Base-by-base conservation (phyloP, 2,113 vertebrate species). In the Chamaetylas fuelleborni region DNA sequence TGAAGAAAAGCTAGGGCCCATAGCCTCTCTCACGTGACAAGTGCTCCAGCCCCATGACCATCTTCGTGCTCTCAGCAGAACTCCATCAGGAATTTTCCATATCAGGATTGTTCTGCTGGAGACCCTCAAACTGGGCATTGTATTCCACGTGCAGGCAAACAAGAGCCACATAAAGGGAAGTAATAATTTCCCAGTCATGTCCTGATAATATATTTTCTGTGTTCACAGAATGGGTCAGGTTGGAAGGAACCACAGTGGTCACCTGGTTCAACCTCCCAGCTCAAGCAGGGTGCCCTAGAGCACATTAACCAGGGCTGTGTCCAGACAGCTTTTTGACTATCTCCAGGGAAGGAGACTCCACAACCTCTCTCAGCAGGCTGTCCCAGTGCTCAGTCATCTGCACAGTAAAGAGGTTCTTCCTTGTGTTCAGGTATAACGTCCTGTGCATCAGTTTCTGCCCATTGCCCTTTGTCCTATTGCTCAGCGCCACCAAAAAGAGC, bases 91-190 rank as follows among this genome's bases (percentile, higher is more conserved):
- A 48, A 16, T n/a, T 61, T 83, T 72, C 24, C 3, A 0, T n/a
- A 36, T 43, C 36, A 78, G 28, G 25, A 70, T 53, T 73, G 3
- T 69, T 71, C 29, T 20, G 33, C 64, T 26, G 42, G 33, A 54
- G 61, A 57, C 10, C 5, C 9, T 8, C 51, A 84, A 66, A 70
- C 15, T 4, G 10, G 13, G 10, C 47, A 57, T 70, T 0, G 0
- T 45, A 38, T 81, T 81, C 48, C 53, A 79, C 0, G 0, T 19
- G 19, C 29, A 58, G 28, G 51, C 23, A 88, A 72, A 50, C 34
- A 57, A 64, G 12, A 84, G n/a, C 17, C 45, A 23, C 0, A 0
- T 18, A 42, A 76, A 74, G 14, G 26, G 40, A 80, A 67, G 31
- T 8, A 73, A 60, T 54, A 13, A 34, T 45, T 71, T 80, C 20